phyloP scores from a whole-genome alignment of 1,140 invertebrate species.

The Notospermus geniculatus region DNA sequence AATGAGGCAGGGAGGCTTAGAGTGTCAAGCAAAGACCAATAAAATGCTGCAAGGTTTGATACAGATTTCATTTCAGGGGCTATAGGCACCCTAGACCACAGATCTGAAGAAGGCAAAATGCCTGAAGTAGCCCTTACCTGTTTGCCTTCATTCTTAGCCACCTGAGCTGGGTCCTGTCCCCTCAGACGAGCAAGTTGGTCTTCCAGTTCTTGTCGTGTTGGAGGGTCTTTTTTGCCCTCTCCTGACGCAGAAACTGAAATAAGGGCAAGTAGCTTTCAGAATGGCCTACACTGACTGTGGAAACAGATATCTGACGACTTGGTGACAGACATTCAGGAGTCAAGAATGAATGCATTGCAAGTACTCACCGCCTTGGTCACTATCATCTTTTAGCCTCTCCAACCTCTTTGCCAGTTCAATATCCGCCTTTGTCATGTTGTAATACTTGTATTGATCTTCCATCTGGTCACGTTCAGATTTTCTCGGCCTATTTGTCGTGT shows the following conservation, averaged over 20 bases:
- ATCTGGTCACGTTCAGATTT: conserved; percentile 2
- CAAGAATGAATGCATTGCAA: neutral
- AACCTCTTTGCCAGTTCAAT: conserved; percentile 40
- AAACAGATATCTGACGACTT: neutral
- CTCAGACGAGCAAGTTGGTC: conserved; percentile 3
- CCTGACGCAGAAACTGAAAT: no score
- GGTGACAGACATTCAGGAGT: neutral
- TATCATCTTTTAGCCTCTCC: conserved; percentile 32
- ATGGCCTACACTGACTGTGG: no score
- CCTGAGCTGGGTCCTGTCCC: neutral
- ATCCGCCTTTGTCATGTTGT: conserved; percentile 30
- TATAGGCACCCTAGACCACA: no score
- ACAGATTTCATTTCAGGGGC: no score
- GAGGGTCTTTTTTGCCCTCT: conserved; percentile 13
- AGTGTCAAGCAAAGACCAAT: no score
- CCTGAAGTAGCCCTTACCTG: neutral
- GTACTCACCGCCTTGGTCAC: neutral
- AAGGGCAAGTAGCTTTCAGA: no score
- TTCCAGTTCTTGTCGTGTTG: neutral
- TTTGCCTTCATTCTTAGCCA: neutral
- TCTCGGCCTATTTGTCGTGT: neutral
- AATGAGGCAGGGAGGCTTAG: no score
- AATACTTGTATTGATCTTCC: conserved; percentile 9
- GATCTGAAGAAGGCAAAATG: no score
- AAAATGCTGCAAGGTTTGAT: no score